A percentile compares a stretch with the other conserved stretches of the same genome.
Conservation (phyloP, 2,113 vertebrate genomes). For the Centropus unirufus region DNA sequence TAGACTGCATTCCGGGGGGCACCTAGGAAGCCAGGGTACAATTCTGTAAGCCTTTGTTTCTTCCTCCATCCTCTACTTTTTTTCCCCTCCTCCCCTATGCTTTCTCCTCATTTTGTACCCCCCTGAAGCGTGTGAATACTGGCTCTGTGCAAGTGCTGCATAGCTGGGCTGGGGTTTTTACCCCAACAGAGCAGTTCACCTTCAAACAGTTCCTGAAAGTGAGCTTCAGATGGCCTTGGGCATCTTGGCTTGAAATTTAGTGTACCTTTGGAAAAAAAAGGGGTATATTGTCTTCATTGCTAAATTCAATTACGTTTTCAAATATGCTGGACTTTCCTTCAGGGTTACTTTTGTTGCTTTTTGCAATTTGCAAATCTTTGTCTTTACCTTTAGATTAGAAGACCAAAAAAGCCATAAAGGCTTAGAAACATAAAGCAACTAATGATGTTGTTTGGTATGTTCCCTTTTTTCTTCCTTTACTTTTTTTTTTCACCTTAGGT, state of each 20-base stretch:
- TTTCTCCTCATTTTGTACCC: background rate
- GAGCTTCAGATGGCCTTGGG: background rate
- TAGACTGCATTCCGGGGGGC: background rate
- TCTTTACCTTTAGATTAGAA: constrained; percentile 5
- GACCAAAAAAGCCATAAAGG: background rate
- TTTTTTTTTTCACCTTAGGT: background rate
- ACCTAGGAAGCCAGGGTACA: background rate
- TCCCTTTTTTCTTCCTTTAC: background rate
- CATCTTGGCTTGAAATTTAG: constrained; percentile 6
- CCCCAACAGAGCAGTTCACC: background rate
- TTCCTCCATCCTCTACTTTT: background rate
- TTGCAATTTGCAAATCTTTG: constrained; percentile 16
- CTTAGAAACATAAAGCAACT: background rate
- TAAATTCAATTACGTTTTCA: background rate
- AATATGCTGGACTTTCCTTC: background rate
- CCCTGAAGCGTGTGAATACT: background rate
- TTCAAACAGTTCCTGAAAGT: background rate
- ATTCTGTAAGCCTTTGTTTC: background rate
- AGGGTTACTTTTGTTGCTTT: background rate
- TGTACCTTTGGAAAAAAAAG: background rate
- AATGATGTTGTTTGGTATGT: background rate
- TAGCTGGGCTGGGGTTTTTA: background rate
- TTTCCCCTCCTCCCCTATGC: background rate
- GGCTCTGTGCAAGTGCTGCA: background rate
- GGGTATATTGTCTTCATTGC: background rate